Conservation (phyloP, 2,888 invertebrate species). For the Deroplatys truncata region DNA sequence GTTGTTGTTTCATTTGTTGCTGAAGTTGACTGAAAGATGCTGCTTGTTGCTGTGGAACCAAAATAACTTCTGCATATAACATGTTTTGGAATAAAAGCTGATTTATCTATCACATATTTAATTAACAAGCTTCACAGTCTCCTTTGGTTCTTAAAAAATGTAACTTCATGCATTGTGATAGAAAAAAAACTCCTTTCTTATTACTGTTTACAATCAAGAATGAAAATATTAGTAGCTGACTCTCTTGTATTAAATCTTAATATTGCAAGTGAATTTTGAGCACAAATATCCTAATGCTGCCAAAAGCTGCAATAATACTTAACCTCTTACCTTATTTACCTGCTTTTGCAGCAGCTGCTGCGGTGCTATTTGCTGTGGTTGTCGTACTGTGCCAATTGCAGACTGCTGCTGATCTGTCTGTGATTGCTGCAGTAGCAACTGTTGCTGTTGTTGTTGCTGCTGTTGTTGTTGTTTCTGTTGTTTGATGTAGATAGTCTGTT, state of each 20-base stretch:
- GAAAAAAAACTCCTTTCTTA: too few relatives aligned
- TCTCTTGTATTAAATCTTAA: too few relatives aligned
- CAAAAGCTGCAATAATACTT: too few relatives aligned
- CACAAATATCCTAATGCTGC: too few relatives aligned
- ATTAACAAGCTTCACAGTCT: too few relatives aligned
- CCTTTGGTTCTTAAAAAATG: too few relatives aligned
- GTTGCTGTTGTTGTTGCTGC: conserved; percentile 31
- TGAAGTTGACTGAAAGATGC: conserved; percentile 38
- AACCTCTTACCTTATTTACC: conserved; percentile 21
- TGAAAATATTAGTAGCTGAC: too few relatives aligned
- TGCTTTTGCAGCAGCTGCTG: conserved; percentile 33
- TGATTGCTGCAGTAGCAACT: conserved; percentile 30
- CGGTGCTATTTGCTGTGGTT: conserved; percentile 33
- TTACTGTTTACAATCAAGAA: too few relatives aligned
- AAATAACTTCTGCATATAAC: not conserved
- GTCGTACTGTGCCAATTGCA: conserved; percentile 19
- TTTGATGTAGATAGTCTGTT: conserved; percentile 26
- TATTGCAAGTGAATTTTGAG: too few relatives aligned
- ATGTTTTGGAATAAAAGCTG: too few relatives aligned
- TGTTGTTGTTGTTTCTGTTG: conserved; percentile 24
- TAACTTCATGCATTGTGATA: too few relatives aligned
- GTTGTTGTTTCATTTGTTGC: conserved; percentile 33
- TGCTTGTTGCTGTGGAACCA: conserved; percentile 33
- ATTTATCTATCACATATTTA: too few relatives aligned
- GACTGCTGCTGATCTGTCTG: conserved; percentile 24